Base-by-base conservation (phyloP, 2,888 invertebrate genomes). In the Caenorhabditis wallacei region DNA sequence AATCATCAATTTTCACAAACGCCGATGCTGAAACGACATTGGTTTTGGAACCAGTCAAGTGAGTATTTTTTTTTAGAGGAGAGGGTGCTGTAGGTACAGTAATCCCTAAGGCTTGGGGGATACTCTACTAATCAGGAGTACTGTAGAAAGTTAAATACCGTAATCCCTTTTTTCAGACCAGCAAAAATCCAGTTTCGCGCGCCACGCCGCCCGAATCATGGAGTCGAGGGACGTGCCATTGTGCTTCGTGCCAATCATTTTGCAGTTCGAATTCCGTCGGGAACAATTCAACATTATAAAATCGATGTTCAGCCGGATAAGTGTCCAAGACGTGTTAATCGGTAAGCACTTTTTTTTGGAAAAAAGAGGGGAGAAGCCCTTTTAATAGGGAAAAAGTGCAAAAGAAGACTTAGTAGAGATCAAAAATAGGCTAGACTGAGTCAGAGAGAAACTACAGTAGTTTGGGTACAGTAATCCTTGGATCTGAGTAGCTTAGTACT, bases 221-320 rank as follows among this genome's bases (percentile, higher is more conserved):
- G 99, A 76, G 95, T 96, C 85, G 98, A 99, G 93, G 99, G 99
- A 74, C 94, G 98, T 80, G 96, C 97, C 69, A 99, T 99, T 90
- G 95, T 96, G 92, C 94, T 99, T 88, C 95, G 98, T 89, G 99
- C 99, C 87, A 99, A 99, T 94, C 99, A 99, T 94, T 99, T 99
- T 93, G 97, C 98, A 94, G 91, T 99, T 92, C 95, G 97, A 59
- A 98, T 99, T 96, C 99, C 99, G 20, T 95, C 98, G 91, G 97
- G 98, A 79, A 97, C 95, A 93, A 97, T 99, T 71, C 98, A 99
- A 93, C 99, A 99, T 93, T 99, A 99, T 93, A 97, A 98, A 93
- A 96, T 99, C 88, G 96, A 96, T 93, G 98, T 99, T 92, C 96
- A 96, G 92, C 99, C 99, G 53, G 99, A 99, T 93, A 99, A 99